phyloP scores from a whole-genome alignment of 2,113 vertebrate species.

The Electrona antarctica region DNA sequence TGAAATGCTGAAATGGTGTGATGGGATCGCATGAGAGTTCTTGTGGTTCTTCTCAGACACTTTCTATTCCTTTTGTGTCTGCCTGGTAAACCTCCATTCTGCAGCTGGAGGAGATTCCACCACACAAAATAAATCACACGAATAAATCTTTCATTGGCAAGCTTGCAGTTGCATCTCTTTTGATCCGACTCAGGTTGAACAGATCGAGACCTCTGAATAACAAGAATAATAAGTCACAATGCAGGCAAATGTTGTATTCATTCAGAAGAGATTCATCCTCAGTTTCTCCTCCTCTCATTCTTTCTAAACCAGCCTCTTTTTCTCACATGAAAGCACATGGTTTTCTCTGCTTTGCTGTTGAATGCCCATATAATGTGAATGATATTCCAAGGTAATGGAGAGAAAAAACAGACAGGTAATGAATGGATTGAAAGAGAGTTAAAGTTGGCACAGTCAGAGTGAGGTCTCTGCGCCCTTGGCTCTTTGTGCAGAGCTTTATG shows the following conservation, averaged over 20 bases:
- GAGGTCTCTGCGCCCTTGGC: conserved; percentile 57
- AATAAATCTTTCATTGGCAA: conserved; percentile 53
- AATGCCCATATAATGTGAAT: conserved; percentile 49
- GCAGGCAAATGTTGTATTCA: conserved; percentile 38
- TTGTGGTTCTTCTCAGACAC: conserved; percentile 46
- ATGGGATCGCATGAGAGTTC: conserved; percentile 27
- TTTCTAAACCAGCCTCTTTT: conserved; percentile 19
- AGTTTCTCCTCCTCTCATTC: conserved; percentile 36
- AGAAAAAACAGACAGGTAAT: conserved; percentile 16
- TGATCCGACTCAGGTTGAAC: background rate
- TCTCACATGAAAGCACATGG: conserved; percentile 42
- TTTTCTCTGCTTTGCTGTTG: conserved; percentile 31
- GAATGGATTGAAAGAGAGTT: conserved; percentile 47
- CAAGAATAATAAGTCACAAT: conserved; percentile 39
- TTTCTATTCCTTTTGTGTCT: conserved; percentile 24
- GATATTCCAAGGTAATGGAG: conserved; percentile 17
- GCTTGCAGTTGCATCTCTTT: background rate
- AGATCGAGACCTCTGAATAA: conserved; percentile 7
- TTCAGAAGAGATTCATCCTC: conserved; percentile 36
- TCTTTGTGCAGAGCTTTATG: conserved; percentile 4
- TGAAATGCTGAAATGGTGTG: conserved; percentile 27
- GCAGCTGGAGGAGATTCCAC: conserved; percentile 20
- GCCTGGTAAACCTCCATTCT: conserved; percentile 34
- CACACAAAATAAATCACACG: conserved; percentile 26
- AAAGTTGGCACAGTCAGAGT: conserved; percentile 4